phyloP scores from a whole-genome alignment of 1,140 invertebrate species.

The Drosophila pandora region DNA sequence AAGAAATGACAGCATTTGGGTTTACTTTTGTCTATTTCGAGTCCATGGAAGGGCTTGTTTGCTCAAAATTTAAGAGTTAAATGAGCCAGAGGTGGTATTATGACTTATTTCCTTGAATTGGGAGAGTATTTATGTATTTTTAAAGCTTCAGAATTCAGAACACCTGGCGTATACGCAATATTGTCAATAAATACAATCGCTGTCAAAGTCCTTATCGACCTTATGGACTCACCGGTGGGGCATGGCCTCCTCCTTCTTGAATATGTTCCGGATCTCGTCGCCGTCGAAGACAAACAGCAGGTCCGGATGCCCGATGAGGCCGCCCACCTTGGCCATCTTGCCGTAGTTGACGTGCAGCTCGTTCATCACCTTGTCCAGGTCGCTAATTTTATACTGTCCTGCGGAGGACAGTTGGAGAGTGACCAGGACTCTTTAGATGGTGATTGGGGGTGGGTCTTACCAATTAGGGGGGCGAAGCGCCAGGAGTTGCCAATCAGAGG shows the following conservation, averaged over 20 bases:
- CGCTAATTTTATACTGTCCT: constrained; percentile 90
- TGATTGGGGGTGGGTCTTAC: constrained; percentile 82
- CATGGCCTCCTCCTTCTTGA: constrained; percentile 90
- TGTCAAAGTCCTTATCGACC: not conserved
- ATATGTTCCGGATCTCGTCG: constrained; percentile 90
- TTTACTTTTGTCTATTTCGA: not conserved
- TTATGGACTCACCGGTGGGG: constrained; percentile 85
- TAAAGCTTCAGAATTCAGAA: too few species aligned
- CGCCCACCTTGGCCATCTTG: constrained; percentile 89
- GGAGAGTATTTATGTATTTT: too few species aligned
- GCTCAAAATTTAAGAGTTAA: not conserved
- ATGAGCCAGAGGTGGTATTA: not conserved
- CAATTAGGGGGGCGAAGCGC: constrained; percentile 89
- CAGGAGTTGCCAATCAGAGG: constrained; percentile 92
- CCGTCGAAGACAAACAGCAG: constrained; percentile 91
- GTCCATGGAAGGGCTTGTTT: not conserved
- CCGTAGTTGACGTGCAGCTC: constrained; percentile 88
- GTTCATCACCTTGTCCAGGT: constrained; percentile 90
- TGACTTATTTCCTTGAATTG: not conserved
- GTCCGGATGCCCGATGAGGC: constrained; percentile 90
- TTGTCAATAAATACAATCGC: too few species aligned
- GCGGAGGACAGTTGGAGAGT: constrained; percentile 1
- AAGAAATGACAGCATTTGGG: not conserved
- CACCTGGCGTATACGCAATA: not conserved
- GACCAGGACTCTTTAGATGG: not conserved